phyloP scores from a whole-genome alignment of 2,797 vertebrate genomes.

The Triplophysa yarkandensis region DNA sequence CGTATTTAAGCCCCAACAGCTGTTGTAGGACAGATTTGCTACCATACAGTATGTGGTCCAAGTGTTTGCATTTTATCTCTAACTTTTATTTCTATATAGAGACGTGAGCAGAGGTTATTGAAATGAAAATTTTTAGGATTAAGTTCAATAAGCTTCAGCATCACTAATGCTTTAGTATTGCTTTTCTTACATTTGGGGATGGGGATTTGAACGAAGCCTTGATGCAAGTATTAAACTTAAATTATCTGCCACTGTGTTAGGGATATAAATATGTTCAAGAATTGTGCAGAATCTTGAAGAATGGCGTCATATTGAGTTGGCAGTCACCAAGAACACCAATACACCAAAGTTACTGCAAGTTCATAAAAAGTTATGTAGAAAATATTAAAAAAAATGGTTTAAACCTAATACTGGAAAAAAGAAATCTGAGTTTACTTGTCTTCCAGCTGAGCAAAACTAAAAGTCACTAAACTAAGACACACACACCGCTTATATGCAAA shows the following conservation, averaged over 20 bases:
- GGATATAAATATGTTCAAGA: not conserved
- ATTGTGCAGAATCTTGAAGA: not conserved
- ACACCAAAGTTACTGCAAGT: not conserved
- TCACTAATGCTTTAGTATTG: not conserved
- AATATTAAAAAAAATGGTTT: no score
- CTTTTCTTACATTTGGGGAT: not conserved
- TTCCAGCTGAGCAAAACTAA: not conserved
- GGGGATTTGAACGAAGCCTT: not conserved
- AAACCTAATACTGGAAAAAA: no score
- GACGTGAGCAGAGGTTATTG: not conserved
- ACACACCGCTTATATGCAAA: constrained; percentile 59
- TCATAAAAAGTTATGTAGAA: no score
- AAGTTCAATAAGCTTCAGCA: not conserved
- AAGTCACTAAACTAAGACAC: constrained; percentile 46
- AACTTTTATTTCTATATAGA: not conserved
- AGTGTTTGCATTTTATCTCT: not conserved
- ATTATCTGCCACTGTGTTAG: not conserved
- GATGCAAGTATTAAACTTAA: not conserved
- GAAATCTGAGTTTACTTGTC: not conserved
- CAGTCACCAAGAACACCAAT: not conserved
- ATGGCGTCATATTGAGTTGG: not conserved
- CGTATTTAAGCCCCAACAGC: not conserved
- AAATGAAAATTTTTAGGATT: no score
- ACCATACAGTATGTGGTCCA: not conserved
- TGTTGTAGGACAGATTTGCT: not conserved